Base-by-base conservation (phyloP, 1,140 invertebrate genomes). In the Hyles vespertilio region DNA sequence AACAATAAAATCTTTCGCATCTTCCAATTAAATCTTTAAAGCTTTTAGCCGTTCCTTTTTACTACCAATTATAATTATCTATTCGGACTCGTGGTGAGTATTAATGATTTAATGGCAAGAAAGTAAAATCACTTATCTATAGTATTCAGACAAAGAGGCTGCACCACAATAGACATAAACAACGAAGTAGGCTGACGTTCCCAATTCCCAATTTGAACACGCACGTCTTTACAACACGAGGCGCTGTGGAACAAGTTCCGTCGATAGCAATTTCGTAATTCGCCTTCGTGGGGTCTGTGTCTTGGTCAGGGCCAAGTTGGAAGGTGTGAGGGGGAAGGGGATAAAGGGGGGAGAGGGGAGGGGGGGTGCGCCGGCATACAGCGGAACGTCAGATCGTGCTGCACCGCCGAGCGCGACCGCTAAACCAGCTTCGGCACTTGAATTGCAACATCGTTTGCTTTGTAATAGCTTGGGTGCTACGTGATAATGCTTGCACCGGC, bases 361-460 rank as follows among this genome's bases (percentile, higher is more conserved):
- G 50, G 45, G 50, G 52, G 55, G 58, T 78, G 72, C 71, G 72
- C 72, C 71, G 67, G 70, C 79, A 76, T 76, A 78, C 57, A 84
- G 80, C 82, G 84, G 82, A 87, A 87, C 84, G 83, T 69, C 70
- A 85, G 84, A 86, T 86, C 84, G 84, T 87, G 83, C 74, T 81
- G 84, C 84, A 81, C 77, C 83, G 84, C 72, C 77, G 65, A 87
- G 84, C 84, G 77, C 84, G 80, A 88, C 84, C 84, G 80, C 81
- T 74, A 81, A 79, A 81, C 71, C 67, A 69, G 65, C 78, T 74
- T 73, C 77, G 74, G 71, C 70, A 70, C 77, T 83, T 79, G 77
- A 74, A 73, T 87, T 84, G 82, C 84, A 84, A 84, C 84, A 84
- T 78, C 69, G 66, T 65, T 63, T 62, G 62, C 65, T 73, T 77